Evolutionary conservation across 2,113 vertebrate species (phyloP), one percentile per base, ranked within the genome.

Genomic region (Bubalus kerabau): DNA sequence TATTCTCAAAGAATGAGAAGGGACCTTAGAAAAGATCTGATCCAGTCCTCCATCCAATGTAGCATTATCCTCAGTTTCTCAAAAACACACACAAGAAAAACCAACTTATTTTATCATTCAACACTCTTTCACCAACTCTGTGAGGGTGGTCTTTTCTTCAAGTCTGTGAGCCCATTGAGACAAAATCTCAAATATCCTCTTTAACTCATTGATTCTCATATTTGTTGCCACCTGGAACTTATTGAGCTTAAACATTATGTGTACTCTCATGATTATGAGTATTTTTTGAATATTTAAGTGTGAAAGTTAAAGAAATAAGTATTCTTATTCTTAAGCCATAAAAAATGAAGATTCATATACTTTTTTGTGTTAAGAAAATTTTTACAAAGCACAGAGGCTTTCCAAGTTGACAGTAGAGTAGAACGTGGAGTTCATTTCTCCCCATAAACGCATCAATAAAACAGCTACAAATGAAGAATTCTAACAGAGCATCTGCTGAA

Each of bases 31-130:
- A 87, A 85, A 40, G 6, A 90, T 52, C 56, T 87, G 52, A 52
- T 48, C 12, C 43, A 87, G 16, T 93, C 30, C 7, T 74, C 67
- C 13, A 82, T 40, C 16, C 26, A 96, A 52, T 50, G 26, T 21
- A 95, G 17, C 28, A 80, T 26, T 94, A 43, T 93, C 46, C 36
- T 93, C 21, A 74, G 60, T 91, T 95, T 91, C 83, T 96, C 56
- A 92, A 90, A 90, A 64, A 90, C 40, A 76, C 21, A 43, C 40
- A 48, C 67, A 71, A 71, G 76, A 86, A 89, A 90, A 21, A 78
- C 50, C 12, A 56, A 36, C 57, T 43, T 57, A 52, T 94, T 74
- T 93, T 84, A 82, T n/a, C 30, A 36, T 59, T 64, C 54, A 89
- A 43, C 32, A 97, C 9, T 10, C 10, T 86, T 82, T 91, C 7